Evolutionary conservation across 2,113 vertebrate genomes (phyloP).

Genomic region (Eulemur macaco): DNA sequence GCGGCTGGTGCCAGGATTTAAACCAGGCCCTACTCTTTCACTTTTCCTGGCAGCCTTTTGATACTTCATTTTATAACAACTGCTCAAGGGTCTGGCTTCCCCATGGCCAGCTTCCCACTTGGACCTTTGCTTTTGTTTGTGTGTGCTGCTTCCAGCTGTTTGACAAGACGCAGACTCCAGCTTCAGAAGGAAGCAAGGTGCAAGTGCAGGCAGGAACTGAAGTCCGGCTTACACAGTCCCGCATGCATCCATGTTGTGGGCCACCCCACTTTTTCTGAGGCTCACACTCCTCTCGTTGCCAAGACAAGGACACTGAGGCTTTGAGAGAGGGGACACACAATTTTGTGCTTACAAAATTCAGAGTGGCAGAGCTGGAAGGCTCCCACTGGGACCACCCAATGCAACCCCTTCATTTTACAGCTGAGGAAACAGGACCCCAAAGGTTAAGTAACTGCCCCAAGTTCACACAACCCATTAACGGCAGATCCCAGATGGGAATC

Average conservation of each 20-base stretch:
- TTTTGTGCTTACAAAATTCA: conserved; percentile 28
- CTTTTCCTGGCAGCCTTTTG: not conserved
- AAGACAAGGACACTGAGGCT: not conserved
- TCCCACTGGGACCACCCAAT: conserved; percentile 21
- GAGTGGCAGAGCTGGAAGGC: not conserved
- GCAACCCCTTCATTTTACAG: conserved; percentile 70
- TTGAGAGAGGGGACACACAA: not conserved
- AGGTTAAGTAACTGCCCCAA: conserved; percentile 67
- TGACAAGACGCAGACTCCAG: not conserved
- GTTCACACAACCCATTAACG: conserved; percentile 65
- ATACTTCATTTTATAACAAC: not conserved
- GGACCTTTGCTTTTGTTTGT: not conserved
- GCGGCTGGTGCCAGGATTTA: not conserved
- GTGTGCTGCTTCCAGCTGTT: not conserved
- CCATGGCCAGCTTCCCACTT: not conserved
- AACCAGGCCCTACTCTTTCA: conserved; percentile 9
- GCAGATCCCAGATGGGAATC: conserved; percentile 52
- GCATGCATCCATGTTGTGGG: not conserved
- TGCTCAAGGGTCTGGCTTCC: not conserved
- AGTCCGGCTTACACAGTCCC: not conserved
- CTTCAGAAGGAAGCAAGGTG: not conserved
- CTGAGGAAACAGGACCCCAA: conserved; percentile 64
- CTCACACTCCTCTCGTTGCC: not conserved
- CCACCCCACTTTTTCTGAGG: not conserved
- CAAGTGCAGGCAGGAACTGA: not conserved